Base-by-base conservation (phyloP, 2,797 vertebrate genomes). In the Galagoides demidoff region DNA sequence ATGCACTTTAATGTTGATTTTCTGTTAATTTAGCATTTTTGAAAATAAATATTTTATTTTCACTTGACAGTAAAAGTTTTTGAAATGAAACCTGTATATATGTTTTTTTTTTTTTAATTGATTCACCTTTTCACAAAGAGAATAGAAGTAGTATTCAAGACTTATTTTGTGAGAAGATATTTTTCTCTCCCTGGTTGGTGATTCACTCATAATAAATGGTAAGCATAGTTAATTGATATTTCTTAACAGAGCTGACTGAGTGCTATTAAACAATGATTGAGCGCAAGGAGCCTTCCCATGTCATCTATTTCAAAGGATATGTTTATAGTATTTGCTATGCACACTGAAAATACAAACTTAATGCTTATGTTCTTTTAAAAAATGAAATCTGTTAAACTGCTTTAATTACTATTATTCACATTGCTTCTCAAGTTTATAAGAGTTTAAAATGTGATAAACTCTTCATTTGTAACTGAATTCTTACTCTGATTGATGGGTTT, bases 211-310 rank as follows among this genome's bases (percentile, higher is more conserved):
- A 94, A 85, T 37, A 76, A 95, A 73, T 68, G 34, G 49, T 66
- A 89, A 90, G 20, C 17, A 55, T 43, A n/a, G 29, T 22, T 77
- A 90, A 94, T 43, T 68, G 49, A 5, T 89, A 86, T 89, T 96
- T 94, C 74, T 78, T 91, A 68, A 92, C 7, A 66, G 7, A 94
- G 8, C 19, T 76, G 16, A 86, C 27, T 74, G 43, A 91, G 63
- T 85, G 5, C 34, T 90, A 85, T 87, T 81, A 31, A 6, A 23
- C 27, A 90, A 61, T 25, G 11, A 55, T 64, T 78, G 68, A 85
- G 16, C n/a, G 29, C 12, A 27, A 12, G 22, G 27, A 59, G 19
- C 73, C 34, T 89, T 27, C 37, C 7, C 64, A 7, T 66, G 11
- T 23, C 57, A 83, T 29, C 8, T 74, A 83, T 95, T 82, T 87